Conservation (phyloP, 1,140 invertebrate species). For the Macrobrachium nipponense region DNA sequence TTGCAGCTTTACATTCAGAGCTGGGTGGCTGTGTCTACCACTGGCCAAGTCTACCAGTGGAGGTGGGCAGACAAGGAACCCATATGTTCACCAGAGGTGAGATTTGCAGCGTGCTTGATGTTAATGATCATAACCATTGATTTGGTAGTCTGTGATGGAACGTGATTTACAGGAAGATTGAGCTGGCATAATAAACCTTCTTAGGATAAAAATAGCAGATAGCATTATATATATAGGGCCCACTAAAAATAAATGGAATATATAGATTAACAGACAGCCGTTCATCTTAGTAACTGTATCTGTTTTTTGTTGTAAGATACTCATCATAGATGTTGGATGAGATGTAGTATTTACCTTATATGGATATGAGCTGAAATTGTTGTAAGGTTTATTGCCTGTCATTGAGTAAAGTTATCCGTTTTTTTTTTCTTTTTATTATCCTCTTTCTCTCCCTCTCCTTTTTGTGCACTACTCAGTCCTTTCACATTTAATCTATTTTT, state of each 20-base stretch:
- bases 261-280: background rate
- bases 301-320: too few species aligned
- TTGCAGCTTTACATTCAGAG: slow-evolving; percentile 93
- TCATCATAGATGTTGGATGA: background rate
- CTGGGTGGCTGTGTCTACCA: slow-evolving; percentile 89
- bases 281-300: too few species aligned
- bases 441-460: too few species aligned
- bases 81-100: slow-evolving; percentile 85
- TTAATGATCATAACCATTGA: background rate
- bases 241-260: too few species aligned
- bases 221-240: too few species aligned
- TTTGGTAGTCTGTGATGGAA: background rate
- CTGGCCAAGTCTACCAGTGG: slow-evolving; percentile 97
- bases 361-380: background rate
- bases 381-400: background rate
- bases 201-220: too few species aligned
- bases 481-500: too few species aligned
- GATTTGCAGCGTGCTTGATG: background rate
- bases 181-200: too few species aligned
- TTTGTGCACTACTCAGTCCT: too few species aligned
- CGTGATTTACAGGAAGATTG: too few species aligned
- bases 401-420: too few species aligned
- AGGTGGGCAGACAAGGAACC: slow-evolving; percentile 91
- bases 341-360: background rate
- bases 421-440: too few species aligned